Percentiles rank a stretch among this genome's conserved stretches.
Evolutionary conservation across 2,888 invertebrate species (phyloP).

Genomic region (Timandra comae): DNA sequence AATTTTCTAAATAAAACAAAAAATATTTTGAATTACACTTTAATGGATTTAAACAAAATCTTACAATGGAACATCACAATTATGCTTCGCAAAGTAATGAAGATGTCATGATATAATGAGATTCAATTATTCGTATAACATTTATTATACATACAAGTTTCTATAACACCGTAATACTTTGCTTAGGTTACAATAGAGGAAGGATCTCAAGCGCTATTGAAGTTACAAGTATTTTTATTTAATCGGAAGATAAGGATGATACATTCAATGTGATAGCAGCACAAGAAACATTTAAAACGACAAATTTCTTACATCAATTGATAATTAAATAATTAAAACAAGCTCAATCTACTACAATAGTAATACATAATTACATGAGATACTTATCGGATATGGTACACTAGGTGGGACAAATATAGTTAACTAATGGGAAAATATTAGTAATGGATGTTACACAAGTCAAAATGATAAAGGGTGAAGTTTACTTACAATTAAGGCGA

Average conservation of each 20-base stretch:
- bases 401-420: constrained; percentile 54
- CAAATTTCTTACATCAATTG: constrained; percentile 7
- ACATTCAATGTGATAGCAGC: constrained; percentile 1
- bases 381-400: constrained; percentile 60
- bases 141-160: constrained; percentile 45
- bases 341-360: constrained; percentile 25
- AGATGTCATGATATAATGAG: constrained; percentile 43
- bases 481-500: constrained; percentile 48
- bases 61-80: constrained; percentile 75
- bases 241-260: neutral
- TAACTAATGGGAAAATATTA: constrained; percentile 9
- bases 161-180: constrained; percentile 39
- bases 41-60: constrained; percentile 70
- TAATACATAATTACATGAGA: constrained; percentile 21
- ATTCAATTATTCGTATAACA: constrained; percentile 27
- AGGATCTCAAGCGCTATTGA: constrained; percentile 39
- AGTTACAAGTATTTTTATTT: neutral
- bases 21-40: constrained; percentile 53
- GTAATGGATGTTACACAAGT: constrained; percentile 6
- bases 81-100: constrained; percentile 74
- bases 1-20: constrained; percentile 37
- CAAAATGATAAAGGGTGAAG: constrained; percentile 20
- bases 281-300: constrained; percentile 1
- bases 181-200: constrained; percentile 17
- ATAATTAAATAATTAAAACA: constrained; percentile 23